Evolutionary conservation across 2,113 vertebrate species (phyloP), one percentile per base, ranked within the genome.

Genomic region (Galbula dea): DNA sequence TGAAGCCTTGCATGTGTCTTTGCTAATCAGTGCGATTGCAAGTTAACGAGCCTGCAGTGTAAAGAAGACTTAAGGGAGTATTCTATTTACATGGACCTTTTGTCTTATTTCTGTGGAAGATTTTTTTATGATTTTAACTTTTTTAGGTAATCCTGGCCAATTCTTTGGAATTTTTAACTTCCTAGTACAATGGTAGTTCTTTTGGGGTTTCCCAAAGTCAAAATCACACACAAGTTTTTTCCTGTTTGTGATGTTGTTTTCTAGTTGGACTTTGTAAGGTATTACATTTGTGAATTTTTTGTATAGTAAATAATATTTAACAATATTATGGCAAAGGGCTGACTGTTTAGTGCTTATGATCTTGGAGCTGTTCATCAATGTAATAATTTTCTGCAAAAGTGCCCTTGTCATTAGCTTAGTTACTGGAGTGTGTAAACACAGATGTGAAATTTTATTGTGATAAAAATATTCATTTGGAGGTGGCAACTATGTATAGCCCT

Each of bases 381-480:
- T 91, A 96, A 84, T 94, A 86, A 83, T 95, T 96, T 95, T 96
- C 78, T 94, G 67, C 76, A 52, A 88, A 97, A 96, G 78, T 90
- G 65, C 86, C 82, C 77, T 96, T 88, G 88, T 93, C 92, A 66
- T 96, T 96, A 96, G 87, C 90, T 97, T 91, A 94, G 90, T 90
- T 97, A 96, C 83, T 75, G 41, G 74, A 92, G 92, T 95, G 69
- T 90, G 34, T 96, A 91, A 96, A 94, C 94, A 96, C 92, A 95
- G 87, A 94, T 92, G 92, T 90, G 87, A 94, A 85, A 61, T 96
- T 95, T 91, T 96, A 91, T 94, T 96, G 87, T 95, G 88, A 82
- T 81, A 84, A 55, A 95, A 96, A 72, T 86, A 90, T 85, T 93
- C 74, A 59, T 88, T 83, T 93, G 79, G 76, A 90, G 69, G 81